These are phyloP conservation scores for Homarus americanus DNA, from an alignment of 1,140 invertebrate species.

Conservation along the genomic window DNA sequence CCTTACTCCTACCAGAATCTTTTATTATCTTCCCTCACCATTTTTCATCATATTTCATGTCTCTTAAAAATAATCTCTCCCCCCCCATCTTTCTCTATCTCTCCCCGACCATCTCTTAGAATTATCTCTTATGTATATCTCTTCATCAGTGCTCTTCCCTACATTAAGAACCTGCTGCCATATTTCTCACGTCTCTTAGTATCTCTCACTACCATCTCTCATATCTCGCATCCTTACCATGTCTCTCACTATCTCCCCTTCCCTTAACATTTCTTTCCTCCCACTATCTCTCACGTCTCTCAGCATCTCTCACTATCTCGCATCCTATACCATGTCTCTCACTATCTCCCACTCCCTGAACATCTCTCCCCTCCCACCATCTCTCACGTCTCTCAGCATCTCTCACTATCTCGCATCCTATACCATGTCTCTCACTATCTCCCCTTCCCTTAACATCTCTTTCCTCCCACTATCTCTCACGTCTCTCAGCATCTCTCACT, in stretches of 20 bases:
- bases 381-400: conserved; percentile 3
- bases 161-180: neutral
- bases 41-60: neutral
- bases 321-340: no score
- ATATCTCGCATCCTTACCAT: neutral
- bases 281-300: neutral
- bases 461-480: no score
- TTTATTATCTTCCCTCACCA: neutral
- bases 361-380: no score
- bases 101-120: neutral
- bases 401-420: no score
- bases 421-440: no score
- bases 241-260: neutral
- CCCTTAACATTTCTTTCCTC: no score
- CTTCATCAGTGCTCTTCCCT: neutral
- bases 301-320: no score
- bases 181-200: neutral
- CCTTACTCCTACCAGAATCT: no score
- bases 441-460: no score
- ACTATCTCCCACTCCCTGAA: no score
- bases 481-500: no score
- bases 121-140: neutral
- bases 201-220: neutral
- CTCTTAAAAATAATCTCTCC: neutral
- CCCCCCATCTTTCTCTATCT: neutral